Percentiles rank a stretch among this genome's conserved stretches.
Conservation (phyloP, 1,140 invertebrate species). For the Drosophila subpulchrella region DNA sequence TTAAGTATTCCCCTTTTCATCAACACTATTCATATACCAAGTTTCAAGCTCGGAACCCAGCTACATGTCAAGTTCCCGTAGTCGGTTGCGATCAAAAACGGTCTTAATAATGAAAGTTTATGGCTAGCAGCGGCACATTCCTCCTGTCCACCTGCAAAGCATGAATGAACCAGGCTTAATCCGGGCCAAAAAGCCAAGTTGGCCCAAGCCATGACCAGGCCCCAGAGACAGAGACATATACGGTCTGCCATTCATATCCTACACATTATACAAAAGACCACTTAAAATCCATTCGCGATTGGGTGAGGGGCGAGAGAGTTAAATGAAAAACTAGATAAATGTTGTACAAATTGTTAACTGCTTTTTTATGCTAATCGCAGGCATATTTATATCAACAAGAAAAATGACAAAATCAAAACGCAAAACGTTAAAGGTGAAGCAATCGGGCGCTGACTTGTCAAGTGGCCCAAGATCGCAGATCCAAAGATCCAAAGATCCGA, state of each 20-base stretch:
- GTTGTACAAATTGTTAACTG: constrained; percentile 83
- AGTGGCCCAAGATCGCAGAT: constrained; percentile 40
- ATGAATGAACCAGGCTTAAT: constrained; percentile 44
- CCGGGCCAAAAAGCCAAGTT: constrained; percentile 7
- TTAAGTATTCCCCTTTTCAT: neutral
- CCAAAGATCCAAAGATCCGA: neutral
- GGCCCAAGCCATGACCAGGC: constrained; percentile 10
- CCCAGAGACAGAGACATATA: constrained; percentile 40
- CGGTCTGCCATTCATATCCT: constrained; percentile 61
- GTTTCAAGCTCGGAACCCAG: neutral
- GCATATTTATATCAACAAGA: constrained; percentile 69
- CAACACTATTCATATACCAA: neutral
- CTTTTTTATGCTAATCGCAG: constrained; percentile 80
- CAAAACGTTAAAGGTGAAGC: constrained; percentile 62
- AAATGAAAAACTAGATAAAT: constrained; percentile 81
- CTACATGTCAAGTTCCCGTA: constrained; percentile 1
- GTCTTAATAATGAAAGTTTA: constrained; percentile 44
- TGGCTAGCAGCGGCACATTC: constrained; percentile 6
- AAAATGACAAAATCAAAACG: constrained; percentile 81
- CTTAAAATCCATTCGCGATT: constrained; percentile 56
- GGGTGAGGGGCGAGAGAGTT: constrained; percentile 5
- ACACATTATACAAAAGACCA: constrained; percentile 72
- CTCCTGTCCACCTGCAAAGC: constrained; percentile 8
- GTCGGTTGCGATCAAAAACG: constrained; percentile 22
- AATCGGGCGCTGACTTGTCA: constrained; percentile 50